phyloP scores from a whole-genome alignment of 2,113 vertebrate genomes.

The Apodemus sylvaticus region DNA sequence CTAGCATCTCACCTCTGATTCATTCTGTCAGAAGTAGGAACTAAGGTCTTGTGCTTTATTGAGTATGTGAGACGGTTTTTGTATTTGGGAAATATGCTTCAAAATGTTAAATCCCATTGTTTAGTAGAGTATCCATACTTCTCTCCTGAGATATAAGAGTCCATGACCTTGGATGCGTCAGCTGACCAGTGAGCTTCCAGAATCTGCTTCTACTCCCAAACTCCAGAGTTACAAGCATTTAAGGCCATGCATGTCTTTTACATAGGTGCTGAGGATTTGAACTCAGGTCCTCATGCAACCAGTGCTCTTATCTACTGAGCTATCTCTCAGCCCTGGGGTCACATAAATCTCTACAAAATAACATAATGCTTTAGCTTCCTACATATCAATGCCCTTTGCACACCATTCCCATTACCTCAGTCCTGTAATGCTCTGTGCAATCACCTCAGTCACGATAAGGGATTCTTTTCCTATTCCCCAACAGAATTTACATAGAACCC shows the following conservation, averaged over 20 bases:
- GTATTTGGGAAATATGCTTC: neutral
- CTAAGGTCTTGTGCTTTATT: constrained; percentile 35
- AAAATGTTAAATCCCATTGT: neutral
- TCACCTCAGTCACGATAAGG: neutral
- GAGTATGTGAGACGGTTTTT: neutral
- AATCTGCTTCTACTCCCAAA: neutral
- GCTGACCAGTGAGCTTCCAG: no score
- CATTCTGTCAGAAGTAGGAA: neutral
- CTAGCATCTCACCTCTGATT: constrained; percentile 33
- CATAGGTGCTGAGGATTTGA: neutral
- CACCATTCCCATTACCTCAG: neutral
- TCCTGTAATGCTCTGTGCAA: neutral
- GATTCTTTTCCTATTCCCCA: neutral
- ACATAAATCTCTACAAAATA: neutral
- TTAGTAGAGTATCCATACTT: neutral
- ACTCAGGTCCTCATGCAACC: neutral
- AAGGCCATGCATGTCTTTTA: neutral
- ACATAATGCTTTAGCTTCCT: neutral
- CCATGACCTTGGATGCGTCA: no score
- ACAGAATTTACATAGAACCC: neutral
- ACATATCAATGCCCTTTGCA: neutral
- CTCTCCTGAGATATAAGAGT: neutral
- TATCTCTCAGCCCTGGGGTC: neutral
- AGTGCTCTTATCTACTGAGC: neutral
- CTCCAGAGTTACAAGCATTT: neutral